Evolutionary conservation across 2,888 invertebrate species (phyloP).

Genomic region (Cremastobaeus sp.): DNA sequence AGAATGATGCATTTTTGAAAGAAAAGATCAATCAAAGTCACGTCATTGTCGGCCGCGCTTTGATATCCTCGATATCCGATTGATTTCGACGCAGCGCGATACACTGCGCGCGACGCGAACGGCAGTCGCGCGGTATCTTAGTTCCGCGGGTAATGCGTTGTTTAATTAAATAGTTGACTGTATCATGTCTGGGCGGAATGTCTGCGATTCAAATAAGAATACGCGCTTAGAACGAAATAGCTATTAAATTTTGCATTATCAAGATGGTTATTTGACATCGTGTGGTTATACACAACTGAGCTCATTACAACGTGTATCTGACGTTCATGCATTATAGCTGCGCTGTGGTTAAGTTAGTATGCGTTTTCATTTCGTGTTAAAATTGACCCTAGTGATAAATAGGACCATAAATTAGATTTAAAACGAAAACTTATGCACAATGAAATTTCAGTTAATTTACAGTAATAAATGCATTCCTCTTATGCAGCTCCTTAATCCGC

Average conservation of each 20-base stretch:
- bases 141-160: no score
- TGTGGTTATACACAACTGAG: conserved; percentile 11
- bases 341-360: conserved; percentile 16
- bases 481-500: conserved; percentile 3
- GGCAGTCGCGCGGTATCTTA: no score
- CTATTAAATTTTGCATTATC: background rate
- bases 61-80: no score
- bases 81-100: no score
- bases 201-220: no score
- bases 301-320: conserved; percentile 26
- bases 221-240: no score
- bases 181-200: no score
- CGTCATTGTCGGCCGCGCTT: no score
- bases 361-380: conserved; percentile 37
- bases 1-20: no score
- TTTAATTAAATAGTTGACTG: no score
- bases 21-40: no score
- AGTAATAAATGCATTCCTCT: conserved; percentile 29
- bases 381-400: conserved; percentile 40
- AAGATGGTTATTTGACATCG: conserved; percentile 18
- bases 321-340: conserved; percentile 24
- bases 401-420: conserved; percentile 30
- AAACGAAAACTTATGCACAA: conserved; percentile 22
- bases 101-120: no score
- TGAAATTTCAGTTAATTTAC: conserved; percentile 29